Evolutionary conservation across 2,888 invertebrate genomes (phyloP), one percentile per base, ranked within the genome.

Genomic region (Anarsia innoxiella): DNA sequence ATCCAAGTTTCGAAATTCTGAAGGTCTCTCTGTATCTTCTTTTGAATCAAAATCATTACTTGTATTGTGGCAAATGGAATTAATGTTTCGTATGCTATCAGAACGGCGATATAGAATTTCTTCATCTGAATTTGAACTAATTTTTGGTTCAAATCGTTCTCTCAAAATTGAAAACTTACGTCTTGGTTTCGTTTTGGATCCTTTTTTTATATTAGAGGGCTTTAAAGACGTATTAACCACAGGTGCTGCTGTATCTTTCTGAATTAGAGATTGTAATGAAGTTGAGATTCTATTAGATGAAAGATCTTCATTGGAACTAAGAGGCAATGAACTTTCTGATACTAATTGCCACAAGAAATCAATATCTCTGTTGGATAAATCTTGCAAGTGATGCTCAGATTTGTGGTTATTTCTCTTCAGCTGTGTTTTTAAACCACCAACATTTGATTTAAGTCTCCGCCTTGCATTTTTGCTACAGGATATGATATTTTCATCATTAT

Each of bases 131-230:
- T 76, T 66, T 31, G 73, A 59, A 41, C 72, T 72, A 16, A 55
- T 39, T 56, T 78, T 80, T 12, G 86, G 85, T 60, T 88, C 88
- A 61, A 88, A 88, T 42, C 78, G 80, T 51, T 88, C 88, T 49
- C 88, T 74, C 11, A 88, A 56, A 39, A 88, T 74, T 2, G 88
- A 88, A 64, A 88, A 88, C 56, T 88, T 88, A 46, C 88, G 67
- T 39, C 87, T 73, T 0, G 88, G 87, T 54, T 78, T 78, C 46
- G 66, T 78, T 41, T 72, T 66, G 8, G 56, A 51, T 29, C 55
- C 67, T 52, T 83, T 86, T 53, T 78, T 83, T n/a, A 64, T 59
- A 41, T 76, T 77, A 4, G 72, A 64, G 37, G 65, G 48, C 66
- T 84, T 84, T 1, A 67, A 53, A 12, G 66, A 45, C 3, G 61